Base-by-base conservation (phyloP, 64 coral and sea anemone species). In the Stichodactyla helianthus region DNA sequence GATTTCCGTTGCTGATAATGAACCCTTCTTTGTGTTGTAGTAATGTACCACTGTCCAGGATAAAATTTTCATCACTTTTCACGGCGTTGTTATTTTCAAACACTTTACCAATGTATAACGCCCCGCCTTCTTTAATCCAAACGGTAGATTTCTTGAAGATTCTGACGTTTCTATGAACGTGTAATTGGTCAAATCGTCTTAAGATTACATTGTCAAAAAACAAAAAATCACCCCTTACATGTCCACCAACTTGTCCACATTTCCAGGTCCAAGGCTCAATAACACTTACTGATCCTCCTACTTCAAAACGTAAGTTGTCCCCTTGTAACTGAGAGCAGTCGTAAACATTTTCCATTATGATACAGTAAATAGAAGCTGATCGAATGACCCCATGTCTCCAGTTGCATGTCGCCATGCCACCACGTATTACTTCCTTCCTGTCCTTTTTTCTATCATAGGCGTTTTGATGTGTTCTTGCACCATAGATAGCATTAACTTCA, bases 321-420 rank as follows among this genome's bases (percentile, higher is more conserved):
- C 82, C 82, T 83, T 90, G 88, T 52, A 90, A 51, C 62, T 90
- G 88, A 0, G 82, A 90, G 65, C 88, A 90, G 82, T 90, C 88
- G 63, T 90, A 31, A 35, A 90, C 76, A 68, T 90, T 82, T 84
- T 90, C 18, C 14, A 85, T 76, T 50, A 90, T 61, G 31, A 89
- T 82, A 51, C 88, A 89, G 2, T 61, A 10, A 25, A 89, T 89
- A 54, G 31, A 35, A 27, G 78, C 13, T 89, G 88, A 35, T 68
- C 58, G 59, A 83, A 89, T 89, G 78, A 89, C 44, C 14, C 88
- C 88, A 90, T 90, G 88, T 59, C 54, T 90, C 88, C 88, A 90
- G 27, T 85, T 58, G 14, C 82, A 90, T 18, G 64, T 90, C 16
- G 53, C 52, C 80, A 90, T 53, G 55, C 88, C 79, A 14, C 82